Conservation (phyloP, 2,113 vertebrate species). For the Hepsetus odoe region DNA sequence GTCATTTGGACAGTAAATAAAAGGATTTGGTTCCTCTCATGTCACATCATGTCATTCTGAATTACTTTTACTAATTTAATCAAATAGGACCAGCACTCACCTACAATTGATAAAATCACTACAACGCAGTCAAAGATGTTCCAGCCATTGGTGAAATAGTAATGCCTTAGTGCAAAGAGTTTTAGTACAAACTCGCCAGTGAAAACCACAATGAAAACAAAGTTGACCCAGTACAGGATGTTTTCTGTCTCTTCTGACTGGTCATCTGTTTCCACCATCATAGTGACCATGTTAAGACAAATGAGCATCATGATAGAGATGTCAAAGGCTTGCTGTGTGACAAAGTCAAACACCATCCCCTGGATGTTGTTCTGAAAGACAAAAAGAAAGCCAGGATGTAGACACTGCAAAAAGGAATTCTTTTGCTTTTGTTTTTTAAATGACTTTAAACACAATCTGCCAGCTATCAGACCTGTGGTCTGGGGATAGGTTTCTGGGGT, state of each 20-base stretch:
- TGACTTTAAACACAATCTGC: not conserved
- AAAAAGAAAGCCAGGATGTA: not conserved
- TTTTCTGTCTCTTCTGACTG: slow-evolving; percentile 89
- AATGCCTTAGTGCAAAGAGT: slow-evolving; percentile 93
- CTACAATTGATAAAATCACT: slow-evolving; percentile 97
- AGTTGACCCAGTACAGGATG: slow-evolving; percentile 97
- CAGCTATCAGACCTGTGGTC: slow-evolving; percentile 81
- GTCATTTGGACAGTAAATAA: too few relatives aligned
- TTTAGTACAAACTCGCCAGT: slow-evolving; percentile 96
- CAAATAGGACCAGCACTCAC: slow-evolving; percentile 79
- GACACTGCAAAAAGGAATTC: too few relatives aligned
- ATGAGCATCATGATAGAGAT: slow-evolving; percentile 99
- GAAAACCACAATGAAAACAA: slow-evolving; percentile 95
- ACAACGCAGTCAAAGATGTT: slow-evolving; percentile 99
- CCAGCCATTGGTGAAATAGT: slow-evolving; percentile 99
- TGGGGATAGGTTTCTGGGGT: slow-evolving; percentile 95
- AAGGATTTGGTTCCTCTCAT: too few relatives aligned
- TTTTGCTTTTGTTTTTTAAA: not conserved
- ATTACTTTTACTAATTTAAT: too few relatives aligned
- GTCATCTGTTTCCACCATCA: slow-evolving; percentile 98
- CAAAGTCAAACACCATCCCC: slow-evolving; percentile 95
- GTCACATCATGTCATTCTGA: too few relatives aligned
- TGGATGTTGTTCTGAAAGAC: slow-evolving; percentile 88
- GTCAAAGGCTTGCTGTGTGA: slow-evolving; percentile 97
- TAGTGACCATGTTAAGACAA: slow-evolving; percentile 99